A percentile compares a stretch with the other conserved stretches of the same genome.
phyloP scores from a whole-genome alignment of 2,797 vertebrate genomes.

The Vireo griseus region DNA sequence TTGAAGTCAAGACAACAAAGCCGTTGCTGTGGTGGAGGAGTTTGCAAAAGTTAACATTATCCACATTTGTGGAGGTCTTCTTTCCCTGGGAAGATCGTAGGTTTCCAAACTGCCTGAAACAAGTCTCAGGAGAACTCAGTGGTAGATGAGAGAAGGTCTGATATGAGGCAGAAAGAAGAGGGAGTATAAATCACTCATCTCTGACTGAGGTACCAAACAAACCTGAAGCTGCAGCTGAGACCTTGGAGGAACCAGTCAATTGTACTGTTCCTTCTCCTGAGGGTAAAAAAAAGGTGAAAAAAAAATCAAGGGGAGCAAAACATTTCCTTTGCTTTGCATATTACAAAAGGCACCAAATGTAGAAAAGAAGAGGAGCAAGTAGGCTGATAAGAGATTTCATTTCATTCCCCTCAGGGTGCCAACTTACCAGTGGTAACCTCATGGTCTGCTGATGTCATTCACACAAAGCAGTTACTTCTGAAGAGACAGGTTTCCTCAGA shows the following conservation, averaged over 20 bases:
- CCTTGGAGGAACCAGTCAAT: background rate
- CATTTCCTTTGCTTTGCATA: slow-evolving; percentile 50
- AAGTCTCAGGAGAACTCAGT: background rate
- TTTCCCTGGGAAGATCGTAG: background rate
- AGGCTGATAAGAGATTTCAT: slow-evolving; percentile 52
- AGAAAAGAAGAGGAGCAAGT: slow-evolving; percentile 37
- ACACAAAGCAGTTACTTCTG: slow-evolving; percentile 62
- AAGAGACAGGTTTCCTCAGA: slow-evolving; percentile 62
- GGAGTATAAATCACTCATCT: background rate
- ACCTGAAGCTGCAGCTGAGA: slow-evolving; percentile 1
- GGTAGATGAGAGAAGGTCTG: background rate
- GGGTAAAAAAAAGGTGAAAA: background rate
- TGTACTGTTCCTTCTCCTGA: background rate
- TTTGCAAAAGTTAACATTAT: background rate
- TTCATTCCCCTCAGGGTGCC: slow-evolving; percentile 62
- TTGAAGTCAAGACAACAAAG: background rate
- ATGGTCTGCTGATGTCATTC: slow-evolving; percentile 53
- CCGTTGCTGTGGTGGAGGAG: background rate
- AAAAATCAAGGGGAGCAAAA: slow-evolving; percentile 40
- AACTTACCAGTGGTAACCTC: slow-evolving; percentile 45
- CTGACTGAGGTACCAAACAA: slow-evolving; percentile 18
- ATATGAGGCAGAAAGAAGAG: background rate
- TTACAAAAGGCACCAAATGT: slow-evolving; percentile 32
- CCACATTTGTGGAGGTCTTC: background rate
- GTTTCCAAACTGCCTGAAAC: background rate